Conservation (phyloP, 2,113 vertebrate species). For the Salvelinus namaycush region DNA sequence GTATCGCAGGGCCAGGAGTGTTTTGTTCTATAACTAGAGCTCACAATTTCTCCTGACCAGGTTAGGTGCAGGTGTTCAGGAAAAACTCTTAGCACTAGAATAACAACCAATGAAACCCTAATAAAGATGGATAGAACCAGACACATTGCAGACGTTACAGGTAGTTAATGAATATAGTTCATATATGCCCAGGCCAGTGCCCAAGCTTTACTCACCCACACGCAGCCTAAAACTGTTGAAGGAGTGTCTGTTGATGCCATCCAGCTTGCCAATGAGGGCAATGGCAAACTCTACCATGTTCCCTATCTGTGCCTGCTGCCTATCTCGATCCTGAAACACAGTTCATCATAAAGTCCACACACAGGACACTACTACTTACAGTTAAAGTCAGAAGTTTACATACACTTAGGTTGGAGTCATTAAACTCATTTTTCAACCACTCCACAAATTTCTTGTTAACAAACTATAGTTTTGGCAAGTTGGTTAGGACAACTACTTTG, state of each 20-base stretch:
- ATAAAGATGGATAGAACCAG: background rate
- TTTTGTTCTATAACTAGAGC: no score
- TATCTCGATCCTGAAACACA: conserved; percentile 80
- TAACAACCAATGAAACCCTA: background rate
- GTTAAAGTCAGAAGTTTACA: no score
- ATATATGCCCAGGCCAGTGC: background rate
- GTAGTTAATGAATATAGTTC: no score
- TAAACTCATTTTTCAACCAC: no score
- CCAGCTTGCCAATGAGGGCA: conserved; percentile 92
- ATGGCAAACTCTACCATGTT: conserved; percentile 96
- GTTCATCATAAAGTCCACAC: background rate
- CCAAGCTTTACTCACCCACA: conserved; percentile 80
- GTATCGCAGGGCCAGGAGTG: background rate
- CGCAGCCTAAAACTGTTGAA: conserved; percentile 95
- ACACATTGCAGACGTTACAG: background rate
- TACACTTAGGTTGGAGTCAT: no score
- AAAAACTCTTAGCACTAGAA: no score
- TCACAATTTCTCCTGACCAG: no score
- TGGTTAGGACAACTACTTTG: no score
- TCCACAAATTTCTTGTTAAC: no score
- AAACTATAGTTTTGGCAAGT: no score
- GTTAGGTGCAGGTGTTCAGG: no score
- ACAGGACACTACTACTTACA: background rate
- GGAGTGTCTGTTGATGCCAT: conserved; percentile 97
- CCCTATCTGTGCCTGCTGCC: conserved; percentile 90